Percentiles rank a stretch among this genome's conserved stretches.
phyloP scores from a whole-genome alignment of 2,888 invertebrate genomes.

The Epistrophe eligans region DNA sequence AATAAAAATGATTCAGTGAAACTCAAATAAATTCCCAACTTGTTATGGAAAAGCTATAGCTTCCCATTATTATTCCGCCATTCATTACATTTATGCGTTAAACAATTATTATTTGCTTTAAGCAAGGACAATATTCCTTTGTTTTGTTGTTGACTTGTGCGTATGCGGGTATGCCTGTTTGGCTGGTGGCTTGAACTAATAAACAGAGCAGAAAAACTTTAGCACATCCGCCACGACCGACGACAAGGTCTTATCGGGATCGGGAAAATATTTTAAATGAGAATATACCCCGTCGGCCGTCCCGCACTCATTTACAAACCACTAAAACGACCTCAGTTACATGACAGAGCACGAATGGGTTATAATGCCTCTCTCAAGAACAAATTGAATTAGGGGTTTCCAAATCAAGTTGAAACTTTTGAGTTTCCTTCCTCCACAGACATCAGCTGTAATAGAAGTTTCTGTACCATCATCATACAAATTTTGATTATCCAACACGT shows the following conservation, averaged over 20 bases:
- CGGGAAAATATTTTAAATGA: constrained; percentile 24
- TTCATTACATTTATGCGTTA: constrained; percentile 70
- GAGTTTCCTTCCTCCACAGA: constrained; percentile 23
- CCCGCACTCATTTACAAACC: neutral
- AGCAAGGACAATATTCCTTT: constrained; percentile 61
- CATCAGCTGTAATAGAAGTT: constrained; percentile 13
- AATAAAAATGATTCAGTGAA: constrained; percentile 26
- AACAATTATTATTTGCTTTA: constrained; percentile 74
- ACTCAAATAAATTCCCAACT: constrained; percentile 48
- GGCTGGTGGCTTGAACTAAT: constrained; percentile 44
- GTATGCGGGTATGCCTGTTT: neutral
- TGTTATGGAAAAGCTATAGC: constrained; percentile 48
- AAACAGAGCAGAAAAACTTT: constrained; percentile 60
- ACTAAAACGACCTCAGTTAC: constrained; percentile 22
- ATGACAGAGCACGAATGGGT: constrained; percentile 24
- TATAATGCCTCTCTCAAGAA: constrained; percentile 9
- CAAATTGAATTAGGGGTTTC: constrained; percentile 29
- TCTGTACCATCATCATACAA: neutral
- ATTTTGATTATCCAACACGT: constrained; percentile 33
- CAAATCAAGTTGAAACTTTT: constrained; percentile 28
- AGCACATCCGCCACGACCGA: constrained; percentile 30
- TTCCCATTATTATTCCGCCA: constrained; percentile 67
- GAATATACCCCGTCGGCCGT: neutral
- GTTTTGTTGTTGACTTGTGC: constrained; percentile 38
- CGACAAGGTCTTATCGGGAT: constrained; percentile 45